Base-by-base conservation (phyloP, 1,140 invertebrate species). In the Drosophila pectinifera region DNA sequence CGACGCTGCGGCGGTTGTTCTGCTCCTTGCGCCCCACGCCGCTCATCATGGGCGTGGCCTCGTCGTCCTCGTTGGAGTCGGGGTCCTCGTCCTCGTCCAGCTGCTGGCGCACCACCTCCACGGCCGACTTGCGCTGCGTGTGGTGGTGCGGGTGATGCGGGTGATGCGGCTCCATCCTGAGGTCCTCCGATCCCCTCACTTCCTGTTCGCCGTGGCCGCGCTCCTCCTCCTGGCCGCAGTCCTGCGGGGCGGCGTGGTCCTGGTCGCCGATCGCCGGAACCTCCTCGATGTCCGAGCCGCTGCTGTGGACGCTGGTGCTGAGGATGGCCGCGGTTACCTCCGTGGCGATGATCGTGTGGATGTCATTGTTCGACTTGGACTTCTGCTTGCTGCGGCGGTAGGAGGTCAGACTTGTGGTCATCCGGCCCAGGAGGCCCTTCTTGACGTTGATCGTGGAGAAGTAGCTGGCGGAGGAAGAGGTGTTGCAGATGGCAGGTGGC, bases 381-480 rank as follows among this genome's bases (percentile, higher is more conserved):
- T 92, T 92, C 28, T 79, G 79, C 70, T 92, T 92, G 69, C 80
- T 90, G 38, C 91, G 91, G n/a, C 91, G 89, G 63, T 89, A 91
- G 51, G 91, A 92, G 36, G 91, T 89, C 43, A 92, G 78, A 61
- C 89, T 92, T 46, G 91, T 92, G 72, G 91, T 92, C 91, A 92
- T 92, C 45, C 90, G 90, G 70, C 88, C 85, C 24, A 92, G 58
- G 13, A 92, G 76, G 62, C 90, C 84, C 73, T 92, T 92, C 69
- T 90, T 92, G 55, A 79, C 80, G 81, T 78, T 92, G 76, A 91
- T 92, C 38, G 91, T 91, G 45, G 90, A 91, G 48, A 92, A 92
- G 73, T 92, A 92, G 77, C 91, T 91, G 31, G 14, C 48, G 48
- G 31, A 11, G 38, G 36, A 43, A 24, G 28, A 16, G 46, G 34